Evolutionary conservation across 2,888 invertebrate genomes (phyloP).

Genomic region (Agrenia bidenticulata): DNA sequence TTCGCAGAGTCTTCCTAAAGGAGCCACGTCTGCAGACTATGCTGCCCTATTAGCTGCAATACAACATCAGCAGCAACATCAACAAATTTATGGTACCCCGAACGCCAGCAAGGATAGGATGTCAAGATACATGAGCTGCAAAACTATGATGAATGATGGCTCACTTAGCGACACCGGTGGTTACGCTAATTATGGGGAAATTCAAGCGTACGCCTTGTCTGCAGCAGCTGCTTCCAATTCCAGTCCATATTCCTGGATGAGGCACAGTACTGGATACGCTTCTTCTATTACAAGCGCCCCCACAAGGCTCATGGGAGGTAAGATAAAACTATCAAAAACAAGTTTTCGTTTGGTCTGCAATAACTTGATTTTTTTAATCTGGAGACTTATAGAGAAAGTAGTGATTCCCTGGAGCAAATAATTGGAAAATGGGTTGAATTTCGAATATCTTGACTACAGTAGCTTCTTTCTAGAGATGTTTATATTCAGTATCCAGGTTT

Average conservation of each 20-base stretch:
- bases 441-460: no score
- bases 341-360: background rate
- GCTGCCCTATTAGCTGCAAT: slow-evolving; percentile 61
- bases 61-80: slow-evolving; percentile 58
- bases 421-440: no score
- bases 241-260: slow-evolving; percentile 76
- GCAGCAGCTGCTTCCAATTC: slow-evolving; percentile 54
- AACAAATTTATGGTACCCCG: slow-evolving; percentile 51
- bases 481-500: no score
- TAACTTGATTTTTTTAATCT: background rate
- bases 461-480: no score
- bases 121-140: slow-evolving; percentile 43
- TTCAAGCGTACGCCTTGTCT: slow-evolving; percentile 56
- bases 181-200: slow-evolving; percentile 72
- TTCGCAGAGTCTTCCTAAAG: slow-evolving; percentile 81
- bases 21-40: slow-evolving; percentile 54
- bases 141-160: slow-evolving; percentile 60
- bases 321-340: slow-evolving; percentile 16
- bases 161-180: slow-evolving; percentile 77
- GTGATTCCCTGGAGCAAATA: no score
- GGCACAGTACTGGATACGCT: slow-evolving; percentile 69
- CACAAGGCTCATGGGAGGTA: slow-evolving; percentile 54
- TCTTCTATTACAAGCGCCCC: slow-evolving; percentile 53
- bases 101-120: slow-evolving; percentile 51
- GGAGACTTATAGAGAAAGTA: background rate